A percentile compares a stretch with the other conserved stretches of the same genome.
Evolutionary conservation across 2,888 invertebrate genomes (phyloP).

Genomic region (Pristionchus mayeri): DNA sequence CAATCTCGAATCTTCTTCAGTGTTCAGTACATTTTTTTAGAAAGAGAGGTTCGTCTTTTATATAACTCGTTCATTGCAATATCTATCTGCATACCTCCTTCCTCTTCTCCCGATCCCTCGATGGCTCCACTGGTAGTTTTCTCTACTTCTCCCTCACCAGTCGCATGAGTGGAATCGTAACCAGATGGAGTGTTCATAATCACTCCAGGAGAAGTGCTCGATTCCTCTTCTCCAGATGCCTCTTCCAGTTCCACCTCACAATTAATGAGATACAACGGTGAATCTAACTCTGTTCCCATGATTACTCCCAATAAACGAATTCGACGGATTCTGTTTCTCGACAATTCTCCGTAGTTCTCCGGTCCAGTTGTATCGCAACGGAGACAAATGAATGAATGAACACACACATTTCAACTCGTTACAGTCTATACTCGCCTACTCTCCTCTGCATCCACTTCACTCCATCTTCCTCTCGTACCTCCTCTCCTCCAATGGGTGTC

Average conservation of each 20-base stretch:
- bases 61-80: background rate
- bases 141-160: constrained; percentile 6
- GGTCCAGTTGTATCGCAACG: too few species aligned
- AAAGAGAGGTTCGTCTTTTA: background rate
- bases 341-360: too few species aligned
- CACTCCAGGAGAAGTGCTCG: background rate
- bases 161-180: background rate
- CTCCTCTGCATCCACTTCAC: background rate
- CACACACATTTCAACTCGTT: too few species aligned
- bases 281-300: too few species aligned
- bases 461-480: background rate
- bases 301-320: too few species aligned
- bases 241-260: constrained; percentile 23
- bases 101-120: constrained; percentile 8
- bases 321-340: too few species aligned
- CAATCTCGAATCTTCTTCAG: too few species aligned
- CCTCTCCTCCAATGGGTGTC: constrained; percentile 4
- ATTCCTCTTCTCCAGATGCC: constrained; percentile 2
- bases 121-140: background rate
- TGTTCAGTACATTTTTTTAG: too few species aligned
- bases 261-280: background rate
- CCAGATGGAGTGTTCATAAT: background rate
- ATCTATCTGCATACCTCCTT: background rate
- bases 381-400: too few species aligned
- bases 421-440: background rate